A percentile compares a stretch with the other conserved stretches of the same genome.
Conservation (phyloP, 2,888 invertebrate genomes). For the Coelogynopora nodosa region DNA sequence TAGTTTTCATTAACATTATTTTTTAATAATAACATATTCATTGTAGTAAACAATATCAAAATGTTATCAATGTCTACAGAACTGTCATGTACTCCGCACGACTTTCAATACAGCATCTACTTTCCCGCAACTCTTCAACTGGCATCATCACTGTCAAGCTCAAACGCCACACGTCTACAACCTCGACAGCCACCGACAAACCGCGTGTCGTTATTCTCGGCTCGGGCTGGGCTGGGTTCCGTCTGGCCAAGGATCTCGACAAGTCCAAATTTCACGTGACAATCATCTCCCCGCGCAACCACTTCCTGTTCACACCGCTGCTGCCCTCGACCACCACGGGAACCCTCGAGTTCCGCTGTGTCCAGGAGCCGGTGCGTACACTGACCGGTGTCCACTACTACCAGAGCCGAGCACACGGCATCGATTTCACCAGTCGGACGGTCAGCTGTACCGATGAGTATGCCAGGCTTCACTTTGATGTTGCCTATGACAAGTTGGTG, state of each 20-base stretch:
- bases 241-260: slow-evolving; percentile 58
- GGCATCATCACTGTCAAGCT: too few relatives aligned
- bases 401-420: slow-evolving; percentile 54
- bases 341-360: slow-evolving; percentile 62
- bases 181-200: too few relatives aligned
- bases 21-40: too few relatives aligned
- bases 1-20: too few relatives aligned
- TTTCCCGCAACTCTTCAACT: too few relatives aligned
- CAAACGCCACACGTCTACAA: too few relatives aligned
- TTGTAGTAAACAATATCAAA: too few relatives aligned
- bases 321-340: slow-evolving; percentile 62
- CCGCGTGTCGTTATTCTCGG: slow-evolving; percentile 60
- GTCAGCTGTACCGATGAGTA: slow-evolving; percentile 56
- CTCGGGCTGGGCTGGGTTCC: slow-evolving; percentile 62
- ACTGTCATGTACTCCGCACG: too few relatives aligned
- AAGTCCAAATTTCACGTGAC: slow-evolving; percentile 58
- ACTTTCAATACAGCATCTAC: too few relatives aligned
- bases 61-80: too few relatives aligned
- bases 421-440: slow-evolving; percentile 53
- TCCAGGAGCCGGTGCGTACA: slow-evolving; percentile 62
- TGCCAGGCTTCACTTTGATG: slow-evolving; percentile 52
- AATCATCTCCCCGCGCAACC: slow-evolving; percentile 61
- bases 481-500: slow-evolving; percentile 61
- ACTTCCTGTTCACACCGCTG: slow-evolving; percentile 63
- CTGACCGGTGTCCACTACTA: slow-evolving; percentile 61